Conservation (phyloP, 1,140 invertebrate genomes). For the Zaprionus vittiger region DNA sequence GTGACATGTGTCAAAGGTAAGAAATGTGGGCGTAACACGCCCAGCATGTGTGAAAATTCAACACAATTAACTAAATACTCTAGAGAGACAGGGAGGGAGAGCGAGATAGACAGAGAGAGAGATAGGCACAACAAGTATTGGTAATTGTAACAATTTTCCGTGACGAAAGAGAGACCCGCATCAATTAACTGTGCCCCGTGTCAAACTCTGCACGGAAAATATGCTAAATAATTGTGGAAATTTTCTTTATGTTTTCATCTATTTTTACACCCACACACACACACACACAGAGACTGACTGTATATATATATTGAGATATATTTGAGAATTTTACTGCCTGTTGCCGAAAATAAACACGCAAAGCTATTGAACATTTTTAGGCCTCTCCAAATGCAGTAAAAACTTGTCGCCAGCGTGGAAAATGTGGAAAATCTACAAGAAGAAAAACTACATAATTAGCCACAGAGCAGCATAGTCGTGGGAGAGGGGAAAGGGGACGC, state of each 20-base stretch:
- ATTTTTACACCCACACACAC: slow-evolving; percentile 59
- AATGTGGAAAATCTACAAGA: slow-evolving; percentile 23
- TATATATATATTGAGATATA: background rate
- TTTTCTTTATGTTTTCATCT: slow-evolving; percentile 58
- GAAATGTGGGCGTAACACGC: slow-evolving; percentile 30
- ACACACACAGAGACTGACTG: background rate
- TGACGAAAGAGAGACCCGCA: slow-evolving; percentile 45
- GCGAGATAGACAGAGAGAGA: background rate
- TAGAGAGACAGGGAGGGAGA: background rate
- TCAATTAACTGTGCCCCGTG: slow-evolving; percentile 72
- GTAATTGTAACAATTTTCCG: slow-evolving; percentile 39
- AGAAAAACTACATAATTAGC: slow-evolving; percentile 20
- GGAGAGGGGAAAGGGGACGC: background rate
- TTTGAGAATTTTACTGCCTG: background rate
- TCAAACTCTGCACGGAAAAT: slow-evolving; percentile 40
- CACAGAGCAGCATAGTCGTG: background rate
- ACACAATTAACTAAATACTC: slow-evolving; percentile 48
- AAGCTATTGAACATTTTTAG: slow-evolving; percentile 52
- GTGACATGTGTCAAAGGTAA: slow-evolving; percentile 79
- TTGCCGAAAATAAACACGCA: slow-evolving; percentile 31
- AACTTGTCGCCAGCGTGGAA: slow-evolving; percentile 43
- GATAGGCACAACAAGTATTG: background rate
- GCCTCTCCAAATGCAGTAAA: slow-evolving; percentile 60
- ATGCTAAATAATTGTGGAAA: slow-evolving; percentile 50
- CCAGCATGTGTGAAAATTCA: slow-evolving; percentile 67